These are phyloP conservation scores for Cygnus buccinator DNA, from an alignment of 2,113 vertebrate species.

Conservation along the genomic window DNA sequence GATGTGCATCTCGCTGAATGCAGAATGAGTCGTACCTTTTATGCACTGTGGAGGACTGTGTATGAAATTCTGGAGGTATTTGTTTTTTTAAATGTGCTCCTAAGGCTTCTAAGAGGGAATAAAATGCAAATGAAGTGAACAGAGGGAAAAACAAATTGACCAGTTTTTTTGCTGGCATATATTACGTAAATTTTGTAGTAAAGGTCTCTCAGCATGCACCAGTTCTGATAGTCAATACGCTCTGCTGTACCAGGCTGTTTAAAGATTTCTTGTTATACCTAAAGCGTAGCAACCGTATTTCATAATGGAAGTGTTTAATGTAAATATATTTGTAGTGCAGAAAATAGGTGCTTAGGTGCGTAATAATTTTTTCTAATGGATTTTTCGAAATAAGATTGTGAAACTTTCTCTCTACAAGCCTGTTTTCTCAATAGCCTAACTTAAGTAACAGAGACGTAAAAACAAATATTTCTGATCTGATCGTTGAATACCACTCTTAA, in stretches of 20 bases:
- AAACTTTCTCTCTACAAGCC: neutral
- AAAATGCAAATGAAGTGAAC: slow-evolving; percentile 34
- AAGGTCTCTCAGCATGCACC: neutral
- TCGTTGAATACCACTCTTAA: neutral
- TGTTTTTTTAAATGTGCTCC: neutral
- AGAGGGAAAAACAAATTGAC: slow-evolving; percentile 15
- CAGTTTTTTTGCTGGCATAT: neutral
- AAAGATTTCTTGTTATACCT: neutral
- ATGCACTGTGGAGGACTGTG: neutral
- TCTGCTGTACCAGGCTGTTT: neutral
- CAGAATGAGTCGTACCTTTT: neutral
- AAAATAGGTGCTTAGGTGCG: neutral
- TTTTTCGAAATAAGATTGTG: neutral
- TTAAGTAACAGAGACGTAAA: neutral
- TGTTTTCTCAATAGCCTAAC: neutral
- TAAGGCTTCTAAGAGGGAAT: neutral
- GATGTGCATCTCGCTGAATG: neutral
- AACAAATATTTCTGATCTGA: neutral
- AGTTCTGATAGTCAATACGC: neutral
- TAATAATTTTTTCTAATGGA: neutral
- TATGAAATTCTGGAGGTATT: neutral
- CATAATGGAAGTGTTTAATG: neutral
- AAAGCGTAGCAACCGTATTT: neutral
- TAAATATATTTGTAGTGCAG: neutral
- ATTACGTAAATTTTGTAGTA: neutral